Evolutionary conservation across 2,113 vertebrate genomes (phyloP), one percentile per base, ranked within the genome.

Genomic region (Myotis lucifugus): DNA sequence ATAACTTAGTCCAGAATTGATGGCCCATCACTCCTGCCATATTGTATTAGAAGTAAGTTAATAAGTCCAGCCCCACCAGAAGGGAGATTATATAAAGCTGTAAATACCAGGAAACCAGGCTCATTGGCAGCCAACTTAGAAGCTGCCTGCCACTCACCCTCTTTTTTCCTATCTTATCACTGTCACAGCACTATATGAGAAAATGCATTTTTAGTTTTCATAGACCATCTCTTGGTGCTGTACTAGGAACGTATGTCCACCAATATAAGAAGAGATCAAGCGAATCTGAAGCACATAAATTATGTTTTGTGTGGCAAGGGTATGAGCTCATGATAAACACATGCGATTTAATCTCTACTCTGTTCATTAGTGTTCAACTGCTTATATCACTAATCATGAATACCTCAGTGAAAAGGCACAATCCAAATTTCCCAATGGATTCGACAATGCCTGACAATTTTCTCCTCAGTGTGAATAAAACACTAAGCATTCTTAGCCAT

Each of bases 301-400:
- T 19, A 83, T 78, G n/a, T 40, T 92, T n/a, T 86, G 2, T 66
- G 32, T 91, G 54, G 17, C 18, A 95, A 93, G 29, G 54, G 32
- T 83, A 32, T 89, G 34, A 86, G 40, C 48, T 89, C 6, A 61
- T n/a, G 64, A 61, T 59, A 91, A 87, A 74, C 37, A 42, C 15
- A 1, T 17, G 66, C 34, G 18, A 88, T 74, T 50, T 40, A 84
- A 88, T 50, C 8, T 85, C 42, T 46, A 56, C n/a, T 94, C 54
- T 95, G n/a, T 85, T 64, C 37, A 94, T 95, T 69, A 77, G 23
- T 32, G 21, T 85, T 79, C 69, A 90, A 67, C 37, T 85, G 10
- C 37, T 87, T 19, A 25, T 85, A 72, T 95, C 17, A 64, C 10
- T 81, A 69, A 61, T 78, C 6, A 40, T 23, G 6, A 91, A 29